Evolutionary conservation across 1,140 invertebrate genomes (phyloP).

Genomic region (Ostrea edulis): DNA sequence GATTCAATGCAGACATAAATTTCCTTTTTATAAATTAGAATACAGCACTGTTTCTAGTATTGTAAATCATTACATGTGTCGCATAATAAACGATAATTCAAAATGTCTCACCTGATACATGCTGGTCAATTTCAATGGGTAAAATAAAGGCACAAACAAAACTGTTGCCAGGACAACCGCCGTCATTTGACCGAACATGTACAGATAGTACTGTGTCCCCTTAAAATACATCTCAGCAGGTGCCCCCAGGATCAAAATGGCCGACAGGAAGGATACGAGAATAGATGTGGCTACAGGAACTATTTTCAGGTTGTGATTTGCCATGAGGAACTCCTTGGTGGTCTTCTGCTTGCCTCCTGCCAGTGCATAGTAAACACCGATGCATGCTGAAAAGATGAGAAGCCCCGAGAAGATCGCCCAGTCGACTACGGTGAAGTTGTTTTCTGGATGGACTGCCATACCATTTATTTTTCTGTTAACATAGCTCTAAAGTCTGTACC

Average conservation of each 20-base stretch:
- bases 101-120: slow-evolving; percentile 87
- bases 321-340: slow-evolving; percentile 87
- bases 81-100: too few species aligned
- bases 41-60: too few species aligned
- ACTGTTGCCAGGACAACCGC: slow-evolving; percentile 89
- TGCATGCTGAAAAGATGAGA: slow-evolving; percentile 80
- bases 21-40: background rate
- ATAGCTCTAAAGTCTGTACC: background rate
- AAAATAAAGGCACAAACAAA: slow-evolving; percentile 93
- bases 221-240: slow-evolving; percentile 67
- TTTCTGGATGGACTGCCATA: background rate
- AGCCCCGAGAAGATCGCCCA: slow-evolving; percentile 48
- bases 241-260: slow-evolving; percentile 50
- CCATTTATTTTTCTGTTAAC: background rate
- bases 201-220: slow-evolving; percentile 63
- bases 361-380: slow-evolving; percentile 89
- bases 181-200: slow-evolving; percentile 78
- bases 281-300: slow-evolving; percentile 69
- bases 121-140: slow-evolving; percentile 89
- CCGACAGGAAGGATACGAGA: slow-evolving; percentile 89
- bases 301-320: slow-evolving; percentile 87
- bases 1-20: background rate
- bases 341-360: slow-evolving; percentile 91
- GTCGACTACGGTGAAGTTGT: slow-evolving; percentile 27
- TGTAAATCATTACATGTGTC: too few species aligned